phyloP scores from a whole-genome alignment of 2,888 invertebrate genomes.

The Eubasilissa splendida region DNA sequence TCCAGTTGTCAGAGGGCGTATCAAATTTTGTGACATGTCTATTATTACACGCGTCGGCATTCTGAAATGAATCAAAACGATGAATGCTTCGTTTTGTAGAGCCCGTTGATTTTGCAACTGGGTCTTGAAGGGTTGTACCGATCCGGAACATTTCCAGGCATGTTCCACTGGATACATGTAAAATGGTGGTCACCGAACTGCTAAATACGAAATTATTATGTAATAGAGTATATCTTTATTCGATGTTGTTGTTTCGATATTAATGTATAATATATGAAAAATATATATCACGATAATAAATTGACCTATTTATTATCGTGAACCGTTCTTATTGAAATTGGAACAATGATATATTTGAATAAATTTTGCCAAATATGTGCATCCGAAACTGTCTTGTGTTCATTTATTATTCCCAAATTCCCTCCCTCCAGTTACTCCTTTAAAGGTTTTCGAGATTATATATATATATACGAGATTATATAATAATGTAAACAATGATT shows the following conservation, averaged over 20 bases:
- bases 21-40: too few relatives aligned
- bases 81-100: too few relatives aligned
- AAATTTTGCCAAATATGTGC: slow-evolving; percentile 52
- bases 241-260: slow-evolving; percentile 57
- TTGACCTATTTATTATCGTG: slow-evolving; percentile 32
- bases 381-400: slow-evolving; percentile 46
- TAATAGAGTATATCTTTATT: slow-evolving; percentile 51
- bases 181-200: slow-evolving; percentile 14
- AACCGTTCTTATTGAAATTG: slow-evolving; percentile 50
- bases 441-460: slow-evolving; percentile 32
- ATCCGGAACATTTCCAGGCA: not conserved
- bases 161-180: slow-evolving; percentile 8
- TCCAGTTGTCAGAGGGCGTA: too few relatives aligned
- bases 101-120: too few relatives aligned
- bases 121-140: too few relatives aligned
- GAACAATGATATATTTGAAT: slow-evolving; percentile 52
- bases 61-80: too few relatives aligned
- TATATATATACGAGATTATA: too few relatives aligned
- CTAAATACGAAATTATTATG: slow-evolving; percentile 39
- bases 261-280: slow-evolving; percentile 47
- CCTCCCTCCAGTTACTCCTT: not conserved
- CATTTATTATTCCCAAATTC: slow-evolving; percentile 33
- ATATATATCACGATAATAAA: slow-evolving; percentile 48
- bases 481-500: not conserved
- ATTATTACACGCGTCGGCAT: too few relatives aligned